A percentile compares a stretch with the other conserved stretches of the same genome.
These are phyloP conservation scores for Typhlichthys eigenmanni DNA, from an alignment of 2,797 vertebrate genomes.

Conservation along the genomic window DNA sequence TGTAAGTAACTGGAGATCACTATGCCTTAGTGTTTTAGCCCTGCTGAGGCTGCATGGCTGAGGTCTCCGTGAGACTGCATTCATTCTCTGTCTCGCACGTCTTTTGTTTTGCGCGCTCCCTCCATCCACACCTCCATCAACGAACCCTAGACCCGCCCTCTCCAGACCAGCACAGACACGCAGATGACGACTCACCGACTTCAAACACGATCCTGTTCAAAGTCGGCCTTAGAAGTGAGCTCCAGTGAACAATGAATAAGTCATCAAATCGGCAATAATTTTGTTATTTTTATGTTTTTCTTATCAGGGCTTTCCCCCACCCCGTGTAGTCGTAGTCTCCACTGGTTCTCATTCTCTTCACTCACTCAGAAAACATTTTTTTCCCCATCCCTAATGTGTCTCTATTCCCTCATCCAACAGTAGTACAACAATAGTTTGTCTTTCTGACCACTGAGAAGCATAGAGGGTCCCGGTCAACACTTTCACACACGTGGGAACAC, in stretches of 20 bases:
- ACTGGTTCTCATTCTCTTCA: neutral
- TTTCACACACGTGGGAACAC: too few species aligned
- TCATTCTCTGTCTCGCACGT: constrained; percentile 12
- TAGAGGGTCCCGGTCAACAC: too few species aligned
- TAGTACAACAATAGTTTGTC: too few species aligned
- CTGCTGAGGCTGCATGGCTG: constrained; percentile 2
- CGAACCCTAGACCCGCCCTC: constrained; percentile 29
- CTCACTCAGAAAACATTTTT: neutral
- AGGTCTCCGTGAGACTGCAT: constrained; percentile 3
- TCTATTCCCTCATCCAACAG: too few species aligned
- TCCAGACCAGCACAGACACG: constrained; percentile 27
- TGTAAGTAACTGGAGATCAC: constrained; percentile 15
- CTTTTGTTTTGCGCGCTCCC: constrained; percentile 24
- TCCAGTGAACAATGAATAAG: constrained; percentile 50
- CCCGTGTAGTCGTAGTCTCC: neutral
- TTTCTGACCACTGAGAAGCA: too few species aligned
- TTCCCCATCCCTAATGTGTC: too few species aligned
- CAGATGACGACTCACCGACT: constrained; percentile 36
- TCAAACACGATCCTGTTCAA: constrained; percentile 57
- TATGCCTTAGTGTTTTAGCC: constrained; percentile 9
- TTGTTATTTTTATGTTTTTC: constrained; percentile 17
- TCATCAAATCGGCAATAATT: constrained; percentile 39
- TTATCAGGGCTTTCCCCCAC: neutral
- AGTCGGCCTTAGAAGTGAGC: constrained; percentile 34
- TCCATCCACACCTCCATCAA: constrained; percentile 10